phyloP scores from a whole-genome alignment of 2,888 invertebrate species.

The Lepidonotus clava region DNA sequence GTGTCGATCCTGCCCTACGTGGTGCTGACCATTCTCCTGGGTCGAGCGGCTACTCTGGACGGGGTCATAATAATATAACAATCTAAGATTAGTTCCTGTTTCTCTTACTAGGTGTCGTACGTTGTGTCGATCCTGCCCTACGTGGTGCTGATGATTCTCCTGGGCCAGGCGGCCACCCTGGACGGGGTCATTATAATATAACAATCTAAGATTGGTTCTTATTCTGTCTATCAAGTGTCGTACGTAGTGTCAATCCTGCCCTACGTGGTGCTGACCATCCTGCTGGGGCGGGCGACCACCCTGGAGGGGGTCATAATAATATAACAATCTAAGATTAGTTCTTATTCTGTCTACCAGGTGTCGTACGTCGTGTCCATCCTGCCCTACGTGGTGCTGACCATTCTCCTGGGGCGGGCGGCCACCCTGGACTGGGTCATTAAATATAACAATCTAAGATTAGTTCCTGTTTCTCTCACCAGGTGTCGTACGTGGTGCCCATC shows the following conservation, averaged over 20 bases:
- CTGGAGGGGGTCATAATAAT: slow-evolving; percentile 48
- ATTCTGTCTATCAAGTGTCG: slow-evolving; percentile 32
- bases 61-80: too few relatives aligned
- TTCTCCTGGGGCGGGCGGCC: slow-evolving; percentile 51
- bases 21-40: slow-evolving; percentile 55
- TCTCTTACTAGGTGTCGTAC: slow-evolving; percentile 55
- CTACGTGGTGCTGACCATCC: slow-evolving; percentile 56
- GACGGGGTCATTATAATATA: slow-evolving; percentile 50
- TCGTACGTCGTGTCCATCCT: slow-evolving; percentile 53
- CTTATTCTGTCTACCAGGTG: slow-evolving; percentile 23
- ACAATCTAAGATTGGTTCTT: background rate
- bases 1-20: slow-evolving; percentile 55
- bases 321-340: background rate
- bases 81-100: too few relatives aligned
- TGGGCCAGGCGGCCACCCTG: slow-evolving; percentile 52
- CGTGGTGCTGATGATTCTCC: slow-evolving; percentile 55
- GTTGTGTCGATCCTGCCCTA: slow-evolving; percentile 55
- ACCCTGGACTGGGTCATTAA: too few relatives aligned
- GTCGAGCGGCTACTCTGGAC: slow-evolving; percentile 47
- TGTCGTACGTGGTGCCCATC: slow-evolving; percentile 53
- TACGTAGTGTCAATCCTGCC: slow-evolving; percentile 55
- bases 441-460: too few relatives aligned
- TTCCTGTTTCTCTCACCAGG: slow-evolving; percentile 18
- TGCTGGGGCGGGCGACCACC: slow-evolving; percentile 52
- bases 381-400: slow-evolving; percentile 57